These are phyloP conservation scores for Allophyes oxyacanthae DNA, from an alignment of 2,888 invertebrate species.

Conservation along the genomic window DNA sequence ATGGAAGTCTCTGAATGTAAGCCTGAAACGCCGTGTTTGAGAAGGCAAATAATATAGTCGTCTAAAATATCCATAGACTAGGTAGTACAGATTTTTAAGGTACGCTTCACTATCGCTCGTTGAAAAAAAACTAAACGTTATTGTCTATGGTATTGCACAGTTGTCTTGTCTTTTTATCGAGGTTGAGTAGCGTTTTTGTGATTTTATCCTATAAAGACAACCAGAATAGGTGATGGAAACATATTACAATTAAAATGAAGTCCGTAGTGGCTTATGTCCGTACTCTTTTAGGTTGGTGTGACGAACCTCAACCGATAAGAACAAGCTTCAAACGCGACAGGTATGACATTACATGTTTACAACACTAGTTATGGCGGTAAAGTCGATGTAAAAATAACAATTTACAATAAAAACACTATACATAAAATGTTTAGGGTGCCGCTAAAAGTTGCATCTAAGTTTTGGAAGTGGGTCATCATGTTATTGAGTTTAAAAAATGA, in stretches of 20 bases:
- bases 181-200: conserved; percentile 60
- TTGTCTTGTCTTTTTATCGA: conserved; percentile 55
- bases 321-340: conserved; percentile 85
- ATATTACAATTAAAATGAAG: conserved; percentile 79
- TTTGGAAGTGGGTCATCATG: conserved; percentile 77
- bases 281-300: conserved; percentile 77
- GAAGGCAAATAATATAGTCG: too few species aligned
- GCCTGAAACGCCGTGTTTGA: too few species aligned
- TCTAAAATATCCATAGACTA: too few species aligned
- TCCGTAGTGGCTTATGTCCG: conserved; percentile 82
- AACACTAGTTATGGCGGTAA: conserved; percentile 87
- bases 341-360: conserved; percentile 86
- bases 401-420: conserved; percentile 30
- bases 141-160: conserved; percentile 59
- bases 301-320: conserved; percentile 70
- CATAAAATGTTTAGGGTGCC: conserved; percentile 77
- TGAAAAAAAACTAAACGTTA: not conserved
- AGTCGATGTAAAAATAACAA: conserved; percentile 66
- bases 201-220: conserved; percentile 53
- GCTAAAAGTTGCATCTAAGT: conserved; percentile 76
- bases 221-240: conserved; percentile 77
- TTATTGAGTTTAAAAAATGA: conserved; percentile 7
- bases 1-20: too few species aligned
- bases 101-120: too few species aligned
- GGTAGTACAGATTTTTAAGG: too few species aligned